Evolutionary conservation across 2,888 invertebrate species (phyloP), one percentile per base, ranked within the genome.

Genomic region (Sabatieria punctata): DNA sequence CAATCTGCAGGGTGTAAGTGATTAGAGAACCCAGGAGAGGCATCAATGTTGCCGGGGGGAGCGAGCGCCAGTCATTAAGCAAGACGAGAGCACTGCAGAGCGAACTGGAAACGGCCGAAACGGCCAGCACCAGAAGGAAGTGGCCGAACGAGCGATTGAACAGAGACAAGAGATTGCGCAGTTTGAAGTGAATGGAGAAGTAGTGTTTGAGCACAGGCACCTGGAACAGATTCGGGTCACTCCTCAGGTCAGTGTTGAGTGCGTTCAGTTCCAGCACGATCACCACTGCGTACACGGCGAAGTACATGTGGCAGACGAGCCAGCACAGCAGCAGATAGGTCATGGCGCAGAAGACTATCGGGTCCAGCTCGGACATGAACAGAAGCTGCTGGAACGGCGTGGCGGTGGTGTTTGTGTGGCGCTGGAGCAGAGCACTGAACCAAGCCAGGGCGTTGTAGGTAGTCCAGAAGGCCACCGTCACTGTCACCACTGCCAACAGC

Each of bases 171-270:
- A 46, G 26, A 4, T 4, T 4, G 22, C 26, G 25, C 15, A 46
- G 35, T 18, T 35, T 41, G 24, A 18, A 41, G 24, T 46, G 41
- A 4, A 46, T 15, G 23, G 21, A n/a, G 22, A 21, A 24, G 27
- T 46, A 46, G 27, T 46, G 46, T 25, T 46, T 46, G n/a, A 35
- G 11, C 3, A 46, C 46, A 37, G 46, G 21, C 22, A 41, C 41
- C 26, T 46, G 46, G 24, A 35, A 42, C 36, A 46, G 30, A 46
- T 46, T 46, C 24, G 41, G 3, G 26, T 46, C 46, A 15, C 23
- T 35, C 18, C 15, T 6, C 24, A 46, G 35, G 33, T 46, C 46
- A 2, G 2, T 21, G 26, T 46, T 46, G 8, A 41, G 41, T 2
- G 26, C 4, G 26, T 35, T n/a, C 4, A 46, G 18, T 25, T 46